A percentile compares a stretch with the other conserved stretches of the same genome.
phyloP scores from a whole-genome alignment of 37 sponge, comb jelly and placozoan species.

The Halisarca cf. caerulea region DNA sequence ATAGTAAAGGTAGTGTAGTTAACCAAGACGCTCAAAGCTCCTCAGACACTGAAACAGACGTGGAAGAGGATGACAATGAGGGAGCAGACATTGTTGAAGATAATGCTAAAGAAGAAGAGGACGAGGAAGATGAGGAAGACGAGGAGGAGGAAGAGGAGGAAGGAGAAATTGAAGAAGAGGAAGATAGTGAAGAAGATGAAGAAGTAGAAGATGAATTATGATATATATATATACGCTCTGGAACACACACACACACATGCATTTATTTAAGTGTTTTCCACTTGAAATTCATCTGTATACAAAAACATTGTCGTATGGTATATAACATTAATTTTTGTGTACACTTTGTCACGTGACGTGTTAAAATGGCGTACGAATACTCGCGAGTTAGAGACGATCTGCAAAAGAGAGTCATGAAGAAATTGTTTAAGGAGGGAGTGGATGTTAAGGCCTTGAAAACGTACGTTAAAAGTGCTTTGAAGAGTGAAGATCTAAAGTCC shows the following conservation, averaged over 20 bases:
- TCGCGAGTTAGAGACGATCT: neutral
- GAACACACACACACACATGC: too few species aligned
- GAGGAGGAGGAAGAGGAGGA: constrained; percentile 7
- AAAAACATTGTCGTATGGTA: too few species aligned
- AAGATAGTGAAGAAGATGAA: neutral
- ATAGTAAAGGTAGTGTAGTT: neutral
- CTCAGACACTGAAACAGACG: neutral
- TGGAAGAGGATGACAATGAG: neutral
- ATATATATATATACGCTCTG: too few species aligned
- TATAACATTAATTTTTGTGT: too few species aligned
- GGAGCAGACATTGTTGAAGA: neutral
- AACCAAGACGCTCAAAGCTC: neutral
- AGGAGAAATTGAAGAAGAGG: neutral
- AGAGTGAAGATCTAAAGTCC: neutral
- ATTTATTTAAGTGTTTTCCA: too few species aligned
- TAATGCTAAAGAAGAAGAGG: neutral
- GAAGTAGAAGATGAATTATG: neutral
- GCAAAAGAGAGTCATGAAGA: neutral
- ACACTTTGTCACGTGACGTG: too few species aligned
- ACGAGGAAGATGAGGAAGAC: neutral
- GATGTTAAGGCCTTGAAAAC: neutral
- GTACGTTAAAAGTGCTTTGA: neutral
- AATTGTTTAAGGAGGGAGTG: neutral
- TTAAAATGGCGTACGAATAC: constrained; percentile 6
- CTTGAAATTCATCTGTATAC: too few species aligned